Conservation (phyloP, 2,113 vertebrate species). For the Elaphurus davidianus region DNA sequence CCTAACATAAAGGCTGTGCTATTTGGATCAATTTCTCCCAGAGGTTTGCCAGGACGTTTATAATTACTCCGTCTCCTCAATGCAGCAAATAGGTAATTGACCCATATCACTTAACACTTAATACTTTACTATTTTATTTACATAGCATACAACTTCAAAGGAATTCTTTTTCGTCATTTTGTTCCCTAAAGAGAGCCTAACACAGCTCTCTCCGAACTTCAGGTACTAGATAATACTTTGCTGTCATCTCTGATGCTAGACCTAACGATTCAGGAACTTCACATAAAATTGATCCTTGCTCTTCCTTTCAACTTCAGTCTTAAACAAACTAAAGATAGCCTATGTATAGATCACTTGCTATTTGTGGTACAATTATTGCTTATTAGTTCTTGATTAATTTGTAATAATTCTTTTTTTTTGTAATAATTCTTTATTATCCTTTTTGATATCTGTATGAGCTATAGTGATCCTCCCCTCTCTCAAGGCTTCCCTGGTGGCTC, state of each 20-base stretch:
- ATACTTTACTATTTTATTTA: not conserved
- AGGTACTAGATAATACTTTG: not conserved
- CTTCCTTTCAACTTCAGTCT: not conserved
- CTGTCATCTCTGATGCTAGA: not conserved
- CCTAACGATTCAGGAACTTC: not conserved
- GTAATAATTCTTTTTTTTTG: not conserved
- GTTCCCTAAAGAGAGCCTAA: not conserved
- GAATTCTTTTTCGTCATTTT: not conserved
- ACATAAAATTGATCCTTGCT: not conserved
- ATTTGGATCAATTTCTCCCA: not conserved
- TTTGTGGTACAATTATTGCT: not conserved
- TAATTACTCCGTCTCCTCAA: not conserved
- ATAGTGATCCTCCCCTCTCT: not conserved
- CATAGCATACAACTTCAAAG: not conserved
- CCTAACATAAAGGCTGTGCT: not conserved
- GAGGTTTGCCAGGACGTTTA: not conserved
- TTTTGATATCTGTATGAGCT: not conserved
- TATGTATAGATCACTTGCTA: not conserved
- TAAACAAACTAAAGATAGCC: not conserved
- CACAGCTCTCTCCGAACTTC: not conserved
- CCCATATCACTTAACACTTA: not conserved
- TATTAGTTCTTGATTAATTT: not conserved
- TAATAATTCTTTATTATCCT: not conserved
- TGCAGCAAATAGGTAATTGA: not conserved
- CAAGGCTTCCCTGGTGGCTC: not conserved